phyloP scores from a whole-genome alignment of 2,888 invertebrate species.

The Eucera pruinosa region DNA sequence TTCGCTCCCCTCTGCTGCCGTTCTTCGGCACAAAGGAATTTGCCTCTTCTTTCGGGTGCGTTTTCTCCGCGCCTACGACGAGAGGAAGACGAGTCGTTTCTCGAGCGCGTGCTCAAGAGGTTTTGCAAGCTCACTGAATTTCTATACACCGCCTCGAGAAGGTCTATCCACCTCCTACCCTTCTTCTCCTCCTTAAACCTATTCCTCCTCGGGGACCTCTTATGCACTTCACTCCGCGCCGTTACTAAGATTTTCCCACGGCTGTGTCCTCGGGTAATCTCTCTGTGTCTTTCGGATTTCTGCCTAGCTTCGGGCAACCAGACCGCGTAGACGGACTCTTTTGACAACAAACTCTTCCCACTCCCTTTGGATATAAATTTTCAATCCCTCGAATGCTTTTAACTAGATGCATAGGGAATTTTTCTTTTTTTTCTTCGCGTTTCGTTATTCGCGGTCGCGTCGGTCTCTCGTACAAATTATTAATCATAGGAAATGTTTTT shows the following conservation, averaged over 20 bases:
- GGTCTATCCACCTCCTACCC: constrained; percentile 34
- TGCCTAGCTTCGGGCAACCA: background rate
- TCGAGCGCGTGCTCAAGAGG: constrained; percentile 76
- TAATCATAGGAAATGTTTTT: too few relatives aligned
- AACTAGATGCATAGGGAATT: too few relatives aligned
- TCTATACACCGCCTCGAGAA: constrained; percentile 64
- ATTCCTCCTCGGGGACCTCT: constrained; percentile 68
- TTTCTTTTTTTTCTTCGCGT: too few relatives aligned
- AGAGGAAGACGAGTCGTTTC: constrained; percentile 68
- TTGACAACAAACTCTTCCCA: background rate
- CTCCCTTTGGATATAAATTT: background rate
- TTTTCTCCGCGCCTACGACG: constrained; percentile 33
- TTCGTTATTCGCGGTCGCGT: too few relatives aligned
- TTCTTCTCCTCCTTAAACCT: constrained; percentile 54
- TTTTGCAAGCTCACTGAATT: constrained; percentile 76
- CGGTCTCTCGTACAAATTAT: too few relatives aligned
- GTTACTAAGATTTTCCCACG: constrained; percentile 69
- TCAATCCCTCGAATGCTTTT: too few relatives aligned
- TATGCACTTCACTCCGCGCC: constrained; percentile 59
- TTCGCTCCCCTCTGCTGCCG: constrained; percentile 1
- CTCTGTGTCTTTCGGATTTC: constrained; percentile 51
- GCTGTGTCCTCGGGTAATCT: constrained; percentile 53
- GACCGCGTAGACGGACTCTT: background rate
- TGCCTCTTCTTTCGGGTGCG: constrained; percentile 29
- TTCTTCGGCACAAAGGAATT: constrained; percentile 25